Conservation (phyloP, 2,888 invertebrate genomes). For the Dendrolimus houi region DNA sequence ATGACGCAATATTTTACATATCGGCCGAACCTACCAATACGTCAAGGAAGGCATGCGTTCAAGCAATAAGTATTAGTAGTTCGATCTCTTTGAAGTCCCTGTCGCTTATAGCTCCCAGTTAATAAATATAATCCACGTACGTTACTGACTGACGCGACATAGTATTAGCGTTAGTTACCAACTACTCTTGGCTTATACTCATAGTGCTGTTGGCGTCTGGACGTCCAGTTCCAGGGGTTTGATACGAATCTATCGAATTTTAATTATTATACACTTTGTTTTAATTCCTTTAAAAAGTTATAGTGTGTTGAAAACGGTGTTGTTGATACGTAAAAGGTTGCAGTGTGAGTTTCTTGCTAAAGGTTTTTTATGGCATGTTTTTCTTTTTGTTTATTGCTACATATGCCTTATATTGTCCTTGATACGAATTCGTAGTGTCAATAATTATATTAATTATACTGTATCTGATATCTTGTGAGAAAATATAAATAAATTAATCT, state of each 20-base stretch:
- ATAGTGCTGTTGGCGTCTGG: neutral
- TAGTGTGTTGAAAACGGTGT: no score
- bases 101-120: slow-evolving; percentile 62
- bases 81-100: slow-evolving; percentile 70
- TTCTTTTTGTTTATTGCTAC: no score
- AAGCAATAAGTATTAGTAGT: slow-evolving; percentile 54
- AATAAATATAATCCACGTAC: slow-evolving; percentile 73
- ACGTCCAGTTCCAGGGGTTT: neutral
- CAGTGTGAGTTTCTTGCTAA: no score
- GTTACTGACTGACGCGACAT: slow-evolving; percentile 36
- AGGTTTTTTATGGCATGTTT: no score
- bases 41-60: slow-evolving; percentile 26
- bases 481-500: no score
- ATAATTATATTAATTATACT: no score
- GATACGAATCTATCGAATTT: neutral
- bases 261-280: no score
- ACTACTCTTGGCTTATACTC: neutral
- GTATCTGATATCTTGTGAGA: no score
- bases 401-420: no score
- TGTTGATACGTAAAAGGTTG: no score
- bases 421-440: no score
- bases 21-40: slow-evolving; percentile 13
- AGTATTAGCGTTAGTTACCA: neutral
- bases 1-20: neutral
- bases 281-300: no score